Evolutionary conservation across 2,888 invertebrate species (phyloP).

Genomic region (Stomorhina lunata): DNA sequence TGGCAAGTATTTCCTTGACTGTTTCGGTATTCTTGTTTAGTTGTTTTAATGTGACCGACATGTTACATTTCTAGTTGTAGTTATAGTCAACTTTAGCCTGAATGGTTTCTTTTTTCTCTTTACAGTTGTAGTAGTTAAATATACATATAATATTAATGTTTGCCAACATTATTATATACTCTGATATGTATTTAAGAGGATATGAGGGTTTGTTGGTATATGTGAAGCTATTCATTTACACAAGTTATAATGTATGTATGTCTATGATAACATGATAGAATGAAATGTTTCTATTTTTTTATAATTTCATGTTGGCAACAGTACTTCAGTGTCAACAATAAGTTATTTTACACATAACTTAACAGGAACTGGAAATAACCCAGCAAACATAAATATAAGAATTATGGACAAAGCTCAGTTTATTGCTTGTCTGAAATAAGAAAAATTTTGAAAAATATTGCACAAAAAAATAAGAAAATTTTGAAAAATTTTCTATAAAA

Average conservation of each 20-base stretch:
- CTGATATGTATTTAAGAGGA: not conserved
- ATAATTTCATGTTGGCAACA: slow-evolving; percentile 49
- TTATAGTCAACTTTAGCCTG: no score
- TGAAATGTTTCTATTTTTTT: slow-evolving; percentile 2
- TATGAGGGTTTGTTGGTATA: no score
- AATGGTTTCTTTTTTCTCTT: no score
- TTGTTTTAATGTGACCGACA: slow-evolving; percentile 52
- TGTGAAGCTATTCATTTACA: no score
- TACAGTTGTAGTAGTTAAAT: slow-evolving; percentile 34
- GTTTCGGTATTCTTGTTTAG: no score
- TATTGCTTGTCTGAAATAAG: no score
- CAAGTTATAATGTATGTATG: no score
- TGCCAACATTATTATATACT: slow-evolving; percentile 40
- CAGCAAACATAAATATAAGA: not conserved
- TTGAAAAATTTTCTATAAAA: no score
- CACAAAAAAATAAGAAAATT: no score
- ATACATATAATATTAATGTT: slow-evolving; percentile 57
- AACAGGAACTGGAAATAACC: slow-evolving; percentile 22
- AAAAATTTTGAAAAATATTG: no score
- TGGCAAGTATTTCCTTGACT: no score
- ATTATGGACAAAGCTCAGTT: no score
- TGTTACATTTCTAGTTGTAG: slow-evolving; percentile 33
- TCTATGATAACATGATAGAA: slow-evolving; percentile 23
- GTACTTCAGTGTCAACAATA: slow-evolving; percentile 60
- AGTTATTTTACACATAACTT: slow-evolving; percentile 61